Base-by-base conservation (phyloP, 2,113 vertebrate genomes). In the Platycercus adscitus region DNA sequence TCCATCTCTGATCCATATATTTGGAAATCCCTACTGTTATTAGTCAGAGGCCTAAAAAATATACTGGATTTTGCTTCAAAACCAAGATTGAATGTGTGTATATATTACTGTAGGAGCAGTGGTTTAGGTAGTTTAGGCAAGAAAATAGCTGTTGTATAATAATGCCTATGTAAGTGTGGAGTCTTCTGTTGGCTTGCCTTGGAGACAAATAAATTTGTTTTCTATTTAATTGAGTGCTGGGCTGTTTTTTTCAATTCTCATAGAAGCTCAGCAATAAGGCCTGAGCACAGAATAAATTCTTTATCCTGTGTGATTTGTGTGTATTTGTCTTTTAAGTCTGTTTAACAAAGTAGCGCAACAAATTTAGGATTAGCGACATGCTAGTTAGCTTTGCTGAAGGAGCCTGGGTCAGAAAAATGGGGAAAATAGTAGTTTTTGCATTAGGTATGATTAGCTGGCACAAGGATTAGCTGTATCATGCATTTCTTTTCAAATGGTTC, bases 291-390 rank as follows among this genome's bases (percentile, higher is more conserved):
- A 93, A 82, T 55, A 87, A 76, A 77, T 89, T 88, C 69, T 91
- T 91, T 91, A 85, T 91, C 78, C 70, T 82, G 23, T 79, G 43
- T 61, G 85, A 78, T 83, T 96, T 91, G 72, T 78, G 26, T 90
- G 49, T 56, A 26, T 96, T 94, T 84, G 80, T 90, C 64, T 90
- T 90, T 86, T 81, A 89, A 92, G 89, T 91, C 73, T 88, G 39
- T 92, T 94, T 82, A 95, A 89, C 56, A 63, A 93, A 95, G 75
- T 83, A 95, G 41, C 93, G 68, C 87, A 86, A 84, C 56, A 92
- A 94, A 94, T 95, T 88, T 88, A 43, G 68, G 81, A 95, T 96
- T 95, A 94, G 12, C 0, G 10, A 77, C 28, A 4, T 69, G 61
- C 31, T 70, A 73, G 75, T 97, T 93, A 84, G 69, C 8, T 75